Conservation (phyloP, 2,797 vertebrate genomes). For the Steatocranus sp. region DNA sequence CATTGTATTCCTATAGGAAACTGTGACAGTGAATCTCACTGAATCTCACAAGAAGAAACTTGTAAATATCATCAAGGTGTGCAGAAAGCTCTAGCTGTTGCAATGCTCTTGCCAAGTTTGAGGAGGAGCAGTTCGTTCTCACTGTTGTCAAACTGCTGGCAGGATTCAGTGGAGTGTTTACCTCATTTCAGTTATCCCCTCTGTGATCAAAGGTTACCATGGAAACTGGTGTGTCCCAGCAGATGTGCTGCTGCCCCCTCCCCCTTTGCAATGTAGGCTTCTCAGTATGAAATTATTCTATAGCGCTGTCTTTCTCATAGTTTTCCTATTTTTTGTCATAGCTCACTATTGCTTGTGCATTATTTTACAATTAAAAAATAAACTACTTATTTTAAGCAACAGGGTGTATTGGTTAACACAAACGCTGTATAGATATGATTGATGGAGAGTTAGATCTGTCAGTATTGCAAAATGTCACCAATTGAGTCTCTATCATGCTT, state of each 20-base stretch:
- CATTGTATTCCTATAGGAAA: background rate
- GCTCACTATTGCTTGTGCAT: background rate
- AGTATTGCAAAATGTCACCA: background rate
- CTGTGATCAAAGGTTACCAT: conserved; percentile 72
- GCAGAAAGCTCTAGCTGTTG: background rate
- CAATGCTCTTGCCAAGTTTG: conserved; percentile 23
- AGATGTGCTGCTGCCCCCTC: conserved; percentile 38
- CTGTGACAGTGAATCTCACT: background rate
- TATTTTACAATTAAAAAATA: background rate
- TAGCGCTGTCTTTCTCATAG: background rate
- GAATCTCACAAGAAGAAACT: background rate
- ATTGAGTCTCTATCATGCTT: background rate
- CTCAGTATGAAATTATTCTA: conserved; percentile 11
- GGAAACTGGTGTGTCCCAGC: conserved; percentile 69
- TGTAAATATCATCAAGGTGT: background rate
- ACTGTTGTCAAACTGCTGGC: conserved; percentile 51
- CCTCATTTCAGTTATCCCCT: conserved; percentile 64
- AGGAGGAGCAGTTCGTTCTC: conserved; percentile 41
- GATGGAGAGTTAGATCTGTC: background rate
- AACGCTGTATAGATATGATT: background rate
- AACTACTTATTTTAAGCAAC: background rate
- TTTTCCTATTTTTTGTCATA: background rate
- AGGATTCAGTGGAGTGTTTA: conserved; percentile 61
- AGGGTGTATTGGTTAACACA: background rate
- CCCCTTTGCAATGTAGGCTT: conserved; percentile 23